A percentile compares a stretch with the other conserved stretches of the same genome.
Evolutionary conservation across 2,888 invertebrate genomes (phyloP).

Genomic region (Cosmia pyralina): DNA sequence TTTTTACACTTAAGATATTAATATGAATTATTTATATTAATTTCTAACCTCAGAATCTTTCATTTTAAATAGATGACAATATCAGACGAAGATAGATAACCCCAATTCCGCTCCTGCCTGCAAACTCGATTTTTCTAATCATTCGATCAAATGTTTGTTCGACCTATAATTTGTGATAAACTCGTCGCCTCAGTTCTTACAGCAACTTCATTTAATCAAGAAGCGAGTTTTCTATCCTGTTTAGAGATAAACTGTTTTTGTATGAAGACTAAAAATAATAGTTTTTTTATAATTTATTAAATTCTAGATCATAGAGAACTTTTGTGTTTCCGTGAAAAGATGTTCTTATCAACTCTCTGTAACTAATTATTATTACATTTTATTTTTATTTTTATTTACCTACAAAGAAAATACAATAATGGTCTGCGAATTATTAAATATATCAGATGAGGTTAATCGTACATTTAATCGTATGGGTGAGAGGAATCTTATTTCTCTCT

Average conservation of each 20-base stretch:
- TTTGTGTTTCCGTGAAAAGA: background rate
- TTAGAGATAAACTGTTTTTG: conserved; percentile 7
- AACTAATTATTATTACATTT: background rate
- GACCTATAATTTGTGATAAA: conserved; percentile 43
- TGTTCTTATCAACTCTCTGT: background rate
- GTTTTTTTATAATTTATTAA: background rate
- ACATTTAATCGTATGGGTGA: background rate
- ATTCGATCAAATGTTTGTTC: conserved; percentile 51
- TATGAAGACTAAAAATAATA: conserved; percentile 1
- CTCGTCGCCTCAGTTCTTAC: conserved; percentile 8
- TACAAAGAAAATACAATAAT: background rate
- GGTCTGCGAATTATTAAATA: conserved; percentile 10
- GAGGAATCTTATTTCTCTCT: too few relatives aligned
- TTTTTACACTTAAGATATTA: too few relatives aligned
- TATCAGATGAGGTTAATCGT: background rate
- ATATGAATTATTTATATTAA: too few relatives aligned
- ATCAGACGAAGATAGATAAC: conserved; percentile 7
- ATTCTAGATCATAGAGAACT: background rate
- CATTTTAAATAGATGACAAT: background rate
- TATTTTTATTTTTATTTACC: background rate
- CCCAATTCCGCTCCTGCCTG: background rate
- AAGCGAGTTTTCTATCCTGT: conserved; percentile 24
- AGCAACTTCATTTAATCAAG: conserved; percentile 33
- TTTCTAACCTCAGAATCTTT: background rate
- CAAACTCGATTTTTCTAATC: conserved; percentile 50